Base-by-base conservation (phyloP, 2,113 vertebrate genomes). In the Corythornis madagascariensis region DNA sequence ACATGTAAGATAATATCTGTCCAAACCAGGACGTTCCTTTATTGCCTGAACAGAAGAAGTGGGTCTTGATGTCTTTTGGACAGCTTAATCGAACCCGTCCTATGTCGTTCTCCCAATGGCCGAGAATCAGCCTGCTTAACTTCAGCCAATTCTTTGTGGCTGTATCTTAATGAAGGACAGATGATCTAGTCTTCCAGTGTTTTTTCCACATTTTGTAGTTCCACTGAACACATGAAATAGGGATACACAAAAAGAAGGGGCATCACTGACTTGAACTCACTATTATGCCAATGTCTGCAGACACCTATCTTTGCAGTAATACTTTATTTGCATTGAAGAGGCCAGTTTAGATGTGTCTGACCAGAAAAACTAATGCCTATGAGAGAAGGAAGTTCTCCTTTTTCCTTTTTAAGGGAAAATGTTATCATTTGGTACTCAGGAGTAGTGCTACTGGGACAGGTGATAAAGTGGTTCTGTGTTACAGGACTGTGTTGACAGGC, bases 101-200 rank as follows among this genome's bases (percentile, higher is more conserved):
- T 57, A 18, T n/a, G 3, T 74, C 22, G 52, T 8, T 13, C 18
- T 74, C 7, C 2, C 18, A 73, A 31, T 0, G 2, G 9, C 25
- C 35, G 64, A 53, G 59, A 67, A 75, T 40, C 35, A 56, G 55
- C 7, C 21, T 56, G 31, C 10, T 6, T 76, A 33, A 61, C 14
- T 38, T 72, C 40, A 69, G 6, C 11, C 14, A 40, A 7, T 16
- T 55, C 45, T 61, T 17, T 67, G 24, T 56, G 43, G 3, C 13
- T 90, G 8, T 60, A n/a, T 43, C 38, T 78, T 64, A 67, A 43
- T 1, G 4, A 79, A 82, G 43, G 20, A 80, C 24, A 79, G 64
- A 33, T 33, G 18, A 77, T 17, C 28, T 57, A 57, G 11, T 45
- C 13, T 72, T 86, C 56, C 14, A 60, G 43, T 25, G 10, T 47